Percentiles rank a stretch among this genome's conserved stretches.
Evolutionary conservation across 2,113 vertebrate species (phyloP).

Genomic region (Lepus timidus): DNA sequence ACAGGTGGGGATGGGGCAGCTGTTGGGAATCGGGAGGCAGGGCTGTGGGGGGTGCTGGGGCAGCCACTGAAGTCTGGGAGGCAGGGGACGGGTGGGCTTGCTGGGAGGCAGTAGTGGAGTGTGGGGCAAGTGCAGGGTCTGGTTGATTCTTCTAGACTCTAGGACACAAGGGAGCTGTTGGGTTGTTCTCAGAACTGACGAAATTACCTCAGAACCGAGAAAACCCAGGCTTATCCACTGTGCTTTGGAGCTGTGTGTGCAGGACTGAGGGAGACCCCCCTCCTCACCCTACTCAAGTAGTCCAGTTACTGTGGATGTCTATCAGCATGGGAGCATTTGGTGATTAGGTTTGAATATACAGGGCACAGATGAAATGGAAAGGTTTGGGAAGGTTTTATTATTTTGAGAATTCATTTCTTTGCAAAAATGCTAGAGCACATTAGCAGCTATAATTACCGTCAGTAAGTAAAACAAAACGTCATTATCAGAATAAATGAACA

Average conservation of each 20-base stretch:
- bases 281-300: too few relatives aligned
- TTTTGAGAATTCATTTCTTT: conserved; percentile 46
- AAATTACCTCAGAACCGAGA: not conserved
- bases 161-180: not conserved
- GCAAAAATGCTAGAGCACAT: conserved; percentile 43
- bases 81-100: not conserved
- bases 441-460: conserved; percentile 49
- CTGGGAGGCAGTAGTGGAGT: not conserved
- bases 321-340: too few relatives aligned
- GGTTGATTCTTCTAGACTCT: not conserved
- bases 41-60: too few relatives aligned
- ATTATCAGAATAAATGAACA: conserved; percentile 59
- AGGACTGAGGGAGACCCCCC: rapidly evolving
- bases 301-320: not conserved
- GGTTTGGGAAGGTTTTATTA: conserved; percentile 38
- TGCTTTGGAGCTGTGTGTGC: not conserved
- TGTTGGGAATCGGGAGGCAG: not conserved
- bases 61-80: not conserved
- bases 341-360: not conserved
- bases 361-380: not conserved
- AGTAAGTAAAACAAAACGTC: conserved; percentile 61
- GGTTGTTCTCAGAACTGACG: not conserved
- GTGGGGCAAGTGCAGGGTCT: not conserved
- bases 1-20: too few relatives aligned
- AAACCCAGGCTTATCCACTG: not conserved